phyloP scores from a whole-genome alignment of 2,888 invertebrate genomes.

The Agrenia bidenticulata region DNA sequence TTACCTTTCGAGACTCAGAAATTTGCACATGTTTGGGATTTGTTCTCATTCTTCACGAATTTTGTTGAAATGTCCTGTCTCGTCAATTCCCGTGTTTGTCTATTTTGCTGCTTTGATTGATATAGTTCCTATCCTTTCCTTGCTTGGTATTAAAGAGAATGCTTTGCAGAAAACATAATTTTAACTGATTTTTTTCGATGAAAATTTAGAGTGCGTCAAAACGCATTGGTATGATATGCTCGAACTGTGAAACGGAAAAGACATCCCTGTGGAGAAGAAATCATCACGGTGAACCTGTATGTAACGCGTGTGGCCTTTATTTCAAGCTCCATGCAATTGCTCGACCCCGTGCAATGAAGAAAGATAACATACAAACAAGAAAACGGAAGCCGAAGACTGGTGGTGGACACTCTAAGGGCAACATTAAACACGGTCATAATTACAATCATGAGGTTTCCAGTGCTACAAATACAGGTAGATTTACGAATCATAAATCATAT shows the following conservation, averaged over 20 bases:
- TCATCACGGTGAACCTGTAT: conserved; percentile 62
- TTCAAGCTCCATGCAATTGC: conserved; percentile 75
- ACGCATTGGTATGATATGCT: conserved; percentile 80
- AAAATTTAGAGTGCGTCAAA: conserved; percentile 65
- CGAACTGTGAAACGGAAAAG: conserved; percentile 86
- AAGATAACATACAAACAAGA: conserved; percentile 96
- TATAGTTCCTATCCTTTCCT: background rate
- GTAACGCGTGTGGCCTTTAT: conserved; percentile 74
- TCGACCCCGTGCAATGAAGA: conserved; percentile 96
- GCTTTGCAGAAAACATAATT: background rate
- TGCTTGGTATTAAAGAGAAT: conserved; percentile 4
- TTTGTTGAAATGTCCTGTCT: background rate
- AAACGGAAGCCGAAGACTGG: conserved; percentile 83
- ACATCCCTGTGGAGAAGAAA: conserved; percentile 92
- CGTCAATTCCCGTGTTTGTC: too few species aligned
- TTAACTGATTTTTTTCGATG: conserved; percentile 3
- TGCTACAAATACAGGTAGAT: too few species aligned
- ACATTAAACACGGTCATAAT: too few species aligned
- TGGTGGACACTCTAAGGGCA: background rate
- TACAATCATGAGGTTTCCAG: background rate
- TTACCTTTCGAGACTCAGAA: too few species aligned
- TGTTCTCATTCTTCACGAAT: conserved; percentile 9
- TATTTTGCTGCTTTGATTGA: background rate
- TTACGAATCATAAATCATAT: too few species aligned
- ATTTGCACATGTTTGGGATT: conserved; percentile 14